Percentiles rank a stretch among this genome's conserved stretches.
These are phyloP conservation scores for Austrolebias charrua DNA, from an alignment of 2,797 vertebrate genomes.

Conservation along the genomic window DNA sequence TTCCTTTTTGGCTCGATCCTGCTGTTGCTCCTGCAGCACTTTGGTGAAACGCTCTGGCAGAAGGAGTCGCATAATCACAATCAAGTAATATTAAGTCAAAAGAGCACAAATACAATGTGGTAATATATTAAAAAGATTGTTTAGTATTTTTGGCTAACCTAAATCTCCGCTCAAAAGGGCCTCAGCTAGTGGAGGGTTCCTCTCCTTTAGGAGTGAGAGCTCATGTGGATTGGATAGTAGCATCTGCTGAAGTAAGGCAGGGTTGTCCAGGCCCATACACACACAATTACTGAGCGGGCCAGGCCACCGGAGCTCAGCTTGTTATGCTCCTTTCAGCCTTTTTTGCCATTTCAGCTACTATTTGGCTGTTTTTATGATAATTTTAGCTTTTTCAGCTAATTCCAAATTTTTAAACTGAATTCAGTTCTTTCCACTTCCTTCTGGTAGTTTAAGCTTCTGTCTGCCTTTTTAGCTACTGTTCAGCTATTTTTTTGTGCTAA, in stretches of 20 bases:
- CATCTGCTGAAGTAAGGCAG: conserved; percentile 94
- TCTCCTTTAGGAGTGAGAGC: conserved; percentile 94
- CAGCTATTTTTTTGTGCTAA: too few species aligned
- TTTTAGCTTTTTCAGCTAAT: too few species aligned
- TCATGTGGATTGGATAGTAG: conserved; percentile 94
- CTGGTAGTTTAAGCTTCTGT: too few species aligned
- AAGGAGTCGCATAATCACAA: conserved; percentile 8
- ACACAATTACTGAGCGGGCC: too few species aligned
- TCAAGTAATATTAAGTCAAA: neutral
- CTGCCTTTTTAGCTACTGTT: too few species aligned
- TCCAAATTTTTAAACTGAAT: too few species aligned
- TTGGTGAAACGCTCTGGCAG: conserved; percentile 90
- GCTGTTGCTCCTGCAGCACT: conserved; percentile 94
- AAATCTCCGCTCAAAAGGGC: conserved; percentile 96
- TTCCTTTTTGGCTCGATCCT: conserved; percentile 92
- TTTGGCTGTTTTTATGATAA: too few species aligned
- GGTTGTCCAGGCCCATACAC: conserved; percentile 91
- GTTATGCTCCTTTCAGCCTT: too few species aligned
- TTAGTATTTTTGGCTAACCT: conserved; percentile 70
- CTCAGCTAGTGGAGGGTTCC: conserved; percentile 94
- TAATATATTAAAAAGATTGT: neutral
- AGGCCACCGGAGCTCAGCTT: too few species aligned
- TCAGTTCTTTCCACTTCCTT: too few species aligned
- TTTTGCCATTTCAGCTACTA: too few species aligned
- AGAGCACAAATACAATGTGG: neutral